A percentile compares a stretch with the other conserved stretches of the same genome.
phyloP scores from a whole-genome alignment of 2,888 invertebrate genomes.

The Trimorus sp. region DNA sequence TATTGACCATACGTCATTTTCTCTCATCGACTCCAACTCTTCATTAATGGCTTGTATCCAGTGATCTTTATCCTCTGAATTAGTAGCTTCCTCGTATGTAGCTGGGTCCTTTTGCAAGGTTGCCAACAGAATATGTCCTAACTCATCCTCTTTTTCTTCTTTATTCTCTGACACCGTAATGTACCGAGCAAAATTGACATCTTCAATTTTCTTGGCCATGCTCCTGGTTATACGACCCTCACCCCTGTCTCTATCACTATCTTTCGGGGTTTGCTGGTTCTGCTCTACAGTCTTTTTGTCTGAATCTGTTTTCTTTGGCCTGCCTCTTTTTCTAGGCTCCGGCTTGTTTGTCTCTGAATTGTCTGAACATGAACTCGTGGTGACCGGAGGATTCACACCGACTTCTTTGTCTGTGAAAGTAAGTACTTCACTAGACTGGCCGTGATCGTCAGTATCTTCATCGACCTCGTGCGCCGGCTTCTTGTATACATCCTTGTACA shows the following conservation, averaged over 20 bases:
- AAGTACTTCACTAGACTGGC: background rate
- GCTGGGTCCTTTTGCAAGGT: constrained; percentile 49
- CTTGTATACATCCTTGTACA: constrained; percentile 19
- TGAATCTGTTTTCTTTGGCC: constrained; percentile 40
- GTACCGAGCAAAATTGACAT: constrained; percentile 52
- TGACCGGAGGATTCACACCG: background rate
- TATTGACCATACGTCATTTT: constrained; percentile 4
- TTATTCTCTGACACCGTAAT: constrained; percentile 35
- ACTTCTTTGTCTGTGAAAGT: background rate
- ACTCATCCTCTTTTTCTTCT: constrained; percentile 20
- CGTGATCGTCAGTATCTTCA: background rate
- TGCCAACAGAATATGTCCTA: constrained; percentile 41
- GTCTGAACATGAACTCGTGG: constrained; percentile 29
- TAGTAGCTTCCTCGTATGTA: constrained; percentile 55
- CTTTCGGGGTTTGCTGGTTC: constrained; percentile 10
- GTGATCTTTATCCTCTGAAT: constrained; percentile 25
- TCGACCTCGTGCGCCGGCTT: constrained; percentile 1
- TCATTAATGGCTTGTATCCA: constrained; percentile 59
- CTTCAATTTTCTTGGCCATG: constrained; percentile 37
- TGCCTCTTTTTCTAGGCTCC: constrained; percentile 60
- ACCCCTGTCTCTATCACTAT: constrained; percentile 20
- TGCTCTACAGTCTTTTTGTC: constrained; percentile 17
- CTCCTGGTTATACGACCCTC: constrained; percentile 40
- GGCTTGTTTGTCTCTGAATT: constrained; percentile 30
- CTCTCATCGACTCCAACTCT: constrained; percentile 61